These are phyloP conservation scores for Elanus axillaris DNA, from an alignment of 2,113 vertebrate genomes.

Conservation along the genomic window DNA sequence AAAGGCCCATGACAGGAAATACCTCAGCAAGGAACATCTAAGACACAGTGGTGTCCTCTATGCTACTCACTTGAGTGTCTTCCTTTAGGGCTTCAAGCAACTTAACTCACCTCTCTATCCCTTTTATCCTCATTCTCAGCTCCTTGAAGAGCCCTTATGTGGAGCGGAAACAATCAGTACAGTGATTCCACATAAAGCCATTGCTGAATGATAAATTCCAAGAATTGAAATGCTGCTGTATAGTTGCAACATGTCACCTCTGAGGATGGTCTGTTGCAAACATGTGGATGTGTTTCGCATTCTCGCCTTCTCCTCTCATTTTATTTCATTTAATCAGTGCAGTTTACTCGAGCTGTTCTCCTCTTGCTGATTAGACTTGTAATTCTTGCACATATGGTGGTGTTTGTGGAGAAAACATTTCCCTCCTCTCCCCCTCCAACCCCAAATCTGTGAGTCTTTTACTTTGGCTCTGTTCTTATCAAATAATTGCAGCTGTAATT, in stretches of 20 bases:
- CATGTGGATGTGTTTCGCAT: conserved; percentile 42
- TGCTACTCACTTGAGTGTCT: not conserved
- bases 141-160: not conserved
- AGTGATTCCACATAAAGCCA: not conserved
- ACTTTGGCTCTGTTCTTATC: conserved; percentile 66
- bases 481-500: conserved; percentile 52
- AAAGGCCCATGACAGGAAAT: not conserved
- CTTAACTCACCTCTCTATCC: not conserved
- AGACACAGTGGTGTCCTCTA: not conserved
- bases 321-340: conserved; percentile 45
- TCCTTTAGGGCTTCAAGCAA: not conserved
- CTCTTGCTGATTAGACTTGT: conserved; percentile 51
- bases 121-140: not conserved
- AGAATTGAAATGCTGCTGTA: not conserved
- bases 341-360: conserved; percentile 30
- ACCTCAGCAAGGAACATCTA: not conserved
- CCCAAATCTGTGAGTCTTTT: conserved; percentile 51
- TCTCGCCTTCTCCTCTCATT: conserved; percentile 27
- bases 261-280: conserved; percentile 4
- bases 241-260: not conserved
- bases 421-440: conserved; percentile 22
- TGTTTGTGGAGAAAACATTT: conserved; percentile 54
- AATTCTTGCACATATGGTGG: conserved; percentile 48
- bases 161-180: not conserved
- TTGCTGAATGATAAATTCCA: not conserved